Percentiles rank a stretch among this genome's conserved stretches.
These are phyloP conservation scores for Penaeus chinensis DNA, from an alignment of 1,140 invertebrate genomes.

Conservation along the genomic window DNA sequence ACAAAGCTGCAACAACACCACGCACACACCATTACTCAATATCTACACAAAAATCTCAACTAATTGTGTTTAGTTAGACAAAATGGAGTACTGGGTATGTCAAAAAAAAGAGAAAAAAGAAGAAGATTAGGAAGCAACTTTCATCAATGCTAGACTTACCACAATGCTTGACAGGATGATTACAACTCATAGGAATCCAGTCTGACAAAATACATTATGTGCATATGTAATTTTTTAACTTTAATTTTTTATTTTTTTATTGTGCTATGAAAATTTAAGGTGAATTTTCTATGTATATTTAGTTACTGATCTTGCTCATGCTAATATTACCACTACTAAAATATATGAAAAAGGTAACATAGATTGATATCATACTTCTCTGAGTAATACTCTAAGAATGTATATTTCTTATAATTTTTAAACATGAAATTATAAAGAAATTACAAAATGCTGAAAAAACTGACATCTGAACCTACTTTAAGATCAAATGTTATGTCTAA, in stretches of 20 bases:
- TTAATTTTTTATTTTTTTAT: not conserved
- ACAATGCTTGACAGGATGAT: constrained; percentile 1
- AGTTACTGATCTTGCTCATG: no score
- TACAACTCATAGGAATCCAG: constrained; percentile 44
- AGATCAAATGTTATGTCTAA: no score
- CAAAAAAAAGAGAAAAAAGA: not conserved
- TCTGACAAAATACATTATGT: constrained; percentile 52
- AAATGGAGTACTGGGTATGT: constrained; percentile 25
- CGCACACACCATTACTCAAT: constrained; percentile 32
- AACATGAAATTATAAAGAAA: no score
- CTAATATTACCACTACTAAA: no score
- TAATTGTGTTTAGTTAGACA: constrained; percentile 22
- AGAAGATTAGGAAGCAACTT: constrained; percentile 33
- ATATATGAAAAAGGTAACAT: no score
- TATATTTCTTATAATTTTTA: no score
- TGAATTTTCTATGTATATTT: no score
- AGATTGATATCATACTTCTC: no score
- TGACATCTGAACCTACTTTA: no score
- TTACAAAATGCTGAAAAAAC: no score
- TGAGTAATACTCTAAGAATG: no score
- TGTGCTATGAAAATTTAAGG: no score
- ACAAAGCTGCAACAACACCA: constrained; percentile 63
- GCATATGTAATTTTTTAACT: constrained; percentile 1
- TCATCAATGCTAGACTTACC: constrained; percentile 49
- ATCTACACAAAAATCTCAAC: constrained; percentile 49